Conservation (phyloP, 2,113 vertebrate species). For the Labrus mixtus region DNA sequence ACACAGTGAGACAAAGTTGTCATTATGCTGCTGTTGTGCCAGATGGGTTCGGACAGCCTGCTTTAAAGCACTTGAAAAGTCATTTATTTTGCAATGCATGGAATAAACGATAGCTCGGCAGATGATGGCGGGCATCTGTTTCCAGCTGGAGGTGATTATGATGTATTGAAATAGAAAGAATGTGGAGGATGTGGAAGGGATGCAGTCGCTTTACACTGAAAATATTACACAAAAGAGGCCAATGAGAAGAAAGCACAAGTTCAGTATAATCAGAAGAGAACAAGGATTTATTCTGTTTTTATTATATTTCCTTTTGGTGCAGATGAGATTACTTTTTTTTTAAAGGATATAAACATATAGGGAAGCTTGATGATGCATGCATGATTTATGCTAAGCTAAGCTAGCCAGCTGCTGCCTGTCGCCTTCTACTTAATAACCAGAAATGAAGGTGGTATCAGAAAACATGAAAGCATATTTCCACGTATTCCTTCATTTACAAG, state of each 20-base stretch:
- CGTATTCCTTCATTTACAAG: too few relatives aligned
- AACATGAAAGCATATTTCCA: too few relatives aligned
- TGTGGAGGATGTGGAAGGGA: conserved; percentile 8
- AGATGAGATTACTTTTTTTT: too few relatives aligned
- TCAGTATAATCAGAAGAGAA: neutral
- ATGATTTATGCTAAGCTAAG: too few relatives aligned
- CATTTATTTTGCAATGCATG: conserved; percentile 14
- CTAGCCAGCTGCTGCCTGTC: too few relatives aligned
- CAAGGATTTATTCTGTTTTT: too few relatives aligned
- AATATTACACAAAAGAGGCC: neutral
- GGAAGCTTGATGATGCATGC: too few relatives aligned
- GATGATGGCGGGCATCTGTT: conserved; percentile 35
- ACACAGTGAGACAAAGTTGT: conserved; percentile 11
- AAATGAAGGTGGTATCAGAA: too few relatives aligned
- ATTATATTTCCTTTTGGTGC: too few relatives aligned
- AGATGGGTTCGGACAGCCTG: conserved; percentile 38
- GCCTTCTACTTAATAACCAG: too few relatives aligned
- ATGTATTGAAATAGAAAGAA: conserved; percentile 1
- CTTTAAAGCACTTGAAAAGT: conserved; percentile 35
- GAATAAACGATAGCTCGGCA: neutral
- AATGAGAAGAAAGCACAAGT: neutral
- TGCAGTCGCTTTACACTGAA: conserved; percentile 1
- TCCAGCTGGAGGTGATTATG: conserved; percentile 28
- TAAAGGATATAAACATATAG: too few relatives aligned
- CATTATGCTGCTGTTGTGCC: conserved; percentile 7